phyloP scores from a whole-genome alignment of 2,888 invertebrate species.

The Drosophila imparisetae region DNA sequence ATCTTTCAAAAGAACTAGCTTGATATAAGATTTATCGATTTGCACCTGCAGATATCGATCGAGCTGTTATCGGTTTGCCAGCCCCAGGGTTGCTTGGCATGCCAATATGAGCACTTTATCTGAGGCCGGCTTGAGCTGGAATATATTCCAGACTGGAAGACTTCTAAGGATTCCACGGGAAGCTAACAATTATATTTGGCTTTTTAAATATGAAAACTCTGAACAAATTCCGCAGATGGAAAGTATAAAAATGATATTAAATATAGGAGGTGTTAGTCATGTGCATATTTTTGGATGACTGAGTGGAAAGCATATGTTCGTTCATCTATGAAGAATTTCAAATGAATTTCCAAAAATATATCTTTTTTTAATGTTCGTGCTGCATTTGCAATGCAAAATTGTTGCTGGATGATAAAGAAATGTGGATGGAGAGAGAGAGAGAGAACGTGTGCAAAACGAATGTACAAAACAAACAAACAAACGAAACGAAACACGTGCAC shows the following conservation, averaged over 20 bases:
- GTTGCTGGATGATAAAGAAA: constrained; percentile 17
- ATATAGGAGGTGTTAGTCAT: constrained; percentile 30
- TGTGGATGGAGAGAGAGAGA: constrained; percentile 11
- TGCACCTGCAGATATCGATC: neutral
- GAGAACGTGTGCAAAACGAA: constrained; percentile 74
- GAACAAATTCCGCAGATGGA: neutral
- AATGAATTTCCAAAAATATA: constrained; percentile 38
- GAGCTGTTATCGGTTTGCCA: neutral
- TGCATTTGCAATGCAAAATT: constrained; percentile 49
- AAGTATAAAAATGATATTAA: neutral
- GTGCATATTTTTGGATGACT: constrained; percentile 20
- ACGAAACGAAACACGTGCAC: constrained; percentile 70
- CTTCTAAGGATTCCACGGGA: neutral
- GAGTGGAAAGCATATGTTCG: constrained; percentile 16
- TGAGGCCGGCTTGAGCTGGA: neutral
- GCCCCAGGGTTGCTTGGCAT: neutral
- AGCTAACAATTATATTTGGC: neutral
- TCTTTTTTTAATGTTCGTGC: constrained; percentile 42
- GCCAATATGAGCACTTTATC: neutral
- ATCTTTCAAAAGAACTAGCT: neutral
- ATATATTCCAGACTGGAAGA: neutral
- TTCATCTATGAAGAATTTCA: constrained; percentile 8
- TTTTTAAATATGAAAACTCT: no score
- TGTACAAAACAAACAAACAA: constrained; percentile 74
- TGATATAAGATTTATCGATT: neutral